Conservation (phyloP, 2,797 vertebrate genomes). For the Melanotaenia boesemani region DNA sequence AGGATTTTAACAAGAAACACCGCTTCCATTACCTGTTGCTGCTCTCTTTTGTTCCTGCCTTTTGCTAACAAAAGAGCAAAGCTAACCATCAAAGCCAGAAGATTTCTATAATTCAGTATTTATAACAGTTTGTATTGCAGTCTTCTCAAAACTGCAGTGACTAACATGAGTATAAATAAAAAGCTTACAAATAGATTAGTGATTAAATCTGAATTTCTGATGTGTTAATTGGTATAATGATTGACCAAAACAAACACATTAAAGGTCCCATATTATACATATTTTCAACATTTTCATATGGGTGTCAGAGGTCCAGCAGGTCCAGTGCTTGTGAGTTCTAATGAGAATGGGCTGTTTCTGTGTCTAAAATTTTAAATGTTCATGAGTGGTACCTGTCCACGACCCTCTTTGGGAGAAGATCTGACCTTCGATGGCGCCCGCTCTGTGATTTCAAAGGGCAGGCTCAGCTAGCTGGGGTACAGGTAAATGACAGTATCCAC, state of each 20-base stretch:
- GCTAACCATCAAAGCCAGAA: constrained; percentile 2
- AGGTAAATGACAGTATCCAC: no score
- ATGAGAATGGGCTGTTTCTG: no score
- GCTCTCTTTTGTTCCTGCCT: constrained; percentile 2
- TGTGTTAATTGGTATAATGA: background rate
- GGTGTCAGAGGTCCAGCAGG: no score
- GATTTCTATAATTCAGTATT: constrained; percentile 2
- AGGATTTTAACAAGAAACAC: constrained; percentile 63
- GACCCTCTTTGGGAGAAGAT: no score
- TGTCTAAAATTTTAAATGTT: no score
- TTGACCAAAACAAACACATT: background rate
- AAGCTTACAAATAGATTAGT: background rate
- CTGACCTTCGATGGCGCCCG: no score
- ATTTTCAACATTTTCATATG: no score
- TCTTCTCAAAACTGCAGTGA: background rate
- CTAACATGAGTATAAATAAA: background rate
- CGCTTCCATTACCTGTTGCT: constrained; percentile 47
- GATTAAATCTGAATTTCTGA: background rate
- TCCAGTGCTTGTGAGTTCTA: no score
- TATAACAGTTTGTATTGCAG: background rate
- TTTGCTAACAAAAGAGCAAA: constrained; percentile 12
- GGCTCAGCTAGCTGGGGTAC: no score
- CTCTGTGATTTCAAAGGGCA: no score
- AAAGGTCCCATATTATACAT: no score
- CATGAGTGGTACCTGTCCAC: no score